These are phyloP conservation scores for Rhinopomastus cyanomelas DNA, from an alignment of 2,113 vertebrate genomes.

Conservation along the genomic window DNA sequence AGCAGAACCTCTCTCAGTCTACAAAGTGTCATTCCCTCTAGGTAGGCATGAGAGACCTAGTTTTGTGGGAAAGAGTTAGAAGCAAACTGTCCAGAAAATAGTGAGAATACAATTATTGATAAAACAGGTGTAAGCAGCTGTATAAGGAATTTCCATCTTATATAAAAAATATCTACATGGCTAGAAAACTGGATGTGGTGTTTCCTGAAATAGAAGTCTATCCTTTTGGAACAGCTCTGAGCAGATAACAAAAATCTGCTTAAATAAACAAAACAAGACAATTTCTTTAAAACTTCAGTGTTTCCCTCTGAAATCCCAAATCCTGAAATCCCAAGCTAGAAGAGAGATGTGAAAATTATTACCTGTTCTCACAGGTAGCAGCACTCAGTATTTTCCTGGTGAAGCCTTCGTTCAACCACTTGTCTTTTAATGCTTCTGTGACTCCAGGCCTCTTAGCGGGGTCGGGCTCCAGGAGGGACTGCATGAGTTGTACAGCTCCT, in stretches of 20 bases:
- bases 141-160: neutral
- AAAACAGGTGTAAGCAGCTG: neutral
- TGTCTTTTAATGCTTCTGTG: constrained; percentile 80
- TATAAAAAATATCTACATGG: neutral
- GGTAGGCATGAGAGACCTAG: neutral
- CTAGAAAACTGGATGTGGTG: neutral
- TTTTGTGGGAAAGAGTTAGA: neutral
- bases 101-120: neutral
- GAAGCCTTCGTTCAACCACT: constrained; percentile 80
- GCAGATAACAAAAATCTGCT: neutral
- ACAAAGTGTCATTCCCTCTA: neutral
- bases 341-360: constrained; percentile 17
- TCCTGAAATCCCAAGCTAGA: neutral
- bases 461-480: constrained; percentile 83
- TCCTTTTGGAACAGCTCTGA: neutral
- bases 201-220: constrained; percentile 27
- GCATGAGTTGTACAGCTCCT: constrained; percentile 79
- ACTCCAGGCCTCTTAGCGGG: constrained; percentile 76
- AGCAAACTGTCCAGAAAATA: neutral
- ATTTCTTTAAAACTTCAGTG: neutral
- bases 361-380: constrained; percentile 78
- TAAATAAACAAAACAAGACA: neutral
- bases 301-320: neutral
- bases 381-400: constrained; percentile 69
- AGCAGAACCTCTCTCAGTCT: too few relatives aligned